Base-by-base conservation (phyloP, 2,113 vertebrate species). In the Hystrix cristata region DNA sequence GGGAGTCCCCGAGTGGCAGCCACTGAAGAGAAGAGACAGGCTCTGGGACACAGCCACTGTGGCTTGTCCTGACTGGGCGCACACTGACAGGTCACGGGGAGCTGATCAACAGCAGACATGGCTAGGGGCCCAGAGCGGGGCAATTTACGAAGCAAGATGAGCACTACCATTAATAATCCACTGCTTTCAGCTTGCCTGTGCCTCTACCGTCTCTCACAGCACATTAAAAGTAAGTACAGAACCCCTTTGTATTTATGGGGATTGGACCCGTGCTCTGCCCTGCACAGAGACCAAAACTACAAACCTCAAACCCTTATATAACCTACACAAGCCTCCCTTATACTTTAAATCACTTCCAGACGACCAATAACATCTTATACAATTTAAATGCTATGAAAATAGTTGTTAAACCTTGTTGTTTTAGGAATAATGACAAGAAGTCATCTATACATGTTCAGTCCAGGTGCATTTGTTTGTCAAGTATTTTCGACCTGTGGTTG, bases 61-160 rank as follows among this genome's bases (percentile, higher is more conserved):
- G 57, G 48, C 23, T 48, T 69, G 25, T 46, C 34, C 57, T 55
- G 27, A 51, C 94, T 23, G 31, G 25, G 85, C 76, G 57, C 91
- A 90, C 34, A 64, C 14, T 94, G 95, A 94, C 76, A 96, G 88
- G 96, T 90, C 84, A 84, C 27, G 0, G 93, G 59, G 64, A 85
- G 48, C 96, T 46, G n/a, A 92, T 78, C 88, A 95, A 87, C 57
- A 90, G 16, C 64, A 53, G 57, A 25, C 38, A 90, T 83, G 96
- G 95, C 81, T 62, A 95, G 92, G 87, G 80, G 84, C 69, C 46
- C 25, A 6, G 43, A 38, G 7, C 15, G 7, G 59, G 71, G 62
- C 71, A 81, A 95, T 94, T 92, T 87, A 95, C 65, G 81, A 69
- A 96, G 55, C 72, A 84, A 90, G 79, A 11, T 48, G 82, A 95